Conservation (phyloP, 2,113 vertebrate genomes). For the Otolemur garnettii region DNA sequence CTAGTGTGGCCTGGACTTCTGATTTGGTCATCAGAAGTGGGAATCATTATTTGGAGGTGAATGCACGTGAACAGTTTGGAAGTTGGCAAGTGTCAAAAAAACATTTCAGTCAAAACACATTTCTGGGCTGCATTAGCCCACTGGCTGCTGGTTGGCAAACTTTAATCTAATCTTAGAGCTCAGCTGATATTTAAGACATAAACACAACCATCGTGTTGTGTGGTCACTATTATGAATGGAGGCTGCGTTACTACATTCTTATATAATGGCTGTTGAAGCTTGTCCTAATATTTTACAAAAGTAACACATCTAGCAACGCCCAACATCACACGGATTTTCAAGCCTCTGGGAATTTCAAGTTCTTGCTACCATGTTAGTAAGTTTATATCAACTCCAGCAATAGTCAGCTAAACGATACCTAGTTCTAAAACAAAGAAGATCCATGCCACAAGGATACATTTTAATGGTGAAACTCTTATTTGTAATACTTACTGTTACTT, state of each 20-base stretch:
- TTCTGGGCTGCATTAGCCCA: not conserved
- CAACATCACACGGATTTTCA: not conserved
- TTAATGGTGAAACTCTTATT: slow-evolving; percentile 40
- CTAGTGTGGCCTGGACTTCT: not conserved
- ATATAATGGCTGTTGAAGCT: not conserved
- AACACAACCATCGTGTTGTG: not conserved
- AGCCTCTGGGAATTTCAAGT: not conserved
- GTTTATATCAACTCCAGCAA: not conserved
- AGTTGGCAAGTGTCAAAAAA: not conserved
- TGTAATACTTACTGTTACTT: slow-evolving; percentile 4
- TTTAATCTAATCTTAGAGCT: not conserved
- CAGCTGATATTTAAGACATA: not conserved
- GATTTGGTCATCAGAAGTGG: not conserved
- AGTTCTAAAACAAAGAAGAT: slow-evolving; percentile 42
- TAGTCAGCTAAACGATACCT: slow-evolving; percentile 16
- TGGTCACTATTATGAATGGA: not conserved
- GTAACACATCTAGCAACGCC: not conserved
- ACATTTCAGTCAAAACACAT: not conserved
- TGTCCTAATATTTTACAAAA: not conserved
- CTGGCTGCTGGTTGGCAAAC: not conserved
- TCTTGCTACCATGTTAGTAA: not conserved
- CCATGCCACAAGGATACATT: slow-evolving; percentile 8
- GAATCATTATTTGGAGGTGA: not conserved
- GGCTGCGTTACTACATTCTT: not conserved
- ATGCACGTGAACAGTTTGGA: not conserved